Evolutionary conservation across 2,797 vertebrate species (phyloP).

Genomic region (Enteromius argenteus): DNA sequence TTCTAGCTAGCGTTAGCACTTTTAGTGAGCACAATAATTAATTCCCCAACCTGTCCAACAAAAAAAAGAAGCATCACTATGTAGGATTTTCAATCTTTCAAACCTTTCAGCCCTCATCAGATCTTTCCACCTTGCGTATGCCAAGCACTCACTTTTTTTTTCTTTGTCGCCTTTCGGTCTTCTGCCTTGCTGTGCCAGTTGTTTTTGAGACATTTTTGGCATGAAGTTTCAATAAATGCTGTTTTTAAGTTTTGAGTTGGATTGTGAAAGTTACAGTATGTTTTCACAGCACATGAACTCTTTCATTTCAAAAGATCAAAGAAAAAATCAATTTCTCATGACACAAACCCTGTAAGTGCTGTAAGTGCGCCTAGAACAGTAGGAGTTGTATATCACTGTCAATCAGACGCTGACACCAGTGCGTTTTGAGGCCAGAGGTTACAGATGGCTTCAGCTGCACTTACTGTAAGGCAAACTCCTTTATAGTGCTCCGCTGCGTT

Average conservation of each 20-base stretch:
- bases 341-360: background rate
- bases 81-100: background rate
- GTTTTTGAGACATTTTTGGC: background rate
- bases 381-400: conserved; percentile 26
- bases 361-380: conserved; percentile 7
- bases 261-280: background rate
- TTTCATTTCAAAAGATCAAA: conserved; percentile 15
- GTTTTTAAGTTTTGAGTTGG: background rate
- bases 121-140: background rate
- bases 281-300: background rate
- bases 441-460: conserved; percentile 28
- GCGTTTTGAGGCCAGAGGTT: conserved; percentile 37
- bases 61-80: background rate
- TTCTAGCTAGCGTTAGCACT: background rate
- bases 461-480: conserved; percentile 18
- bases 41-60: background rate
- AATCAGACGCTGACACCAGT: background rate
- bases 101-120: background rate
- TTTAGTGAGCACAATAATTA: background rate
- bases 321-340: background rate
- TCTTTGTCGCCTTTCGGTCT: background rate
- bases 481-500: background rate
- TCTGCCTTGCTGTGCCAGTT: background rate
- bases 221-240: background rate
- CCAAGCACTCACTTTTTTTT: background rate